These are phyloP conservation scores for Drosophila bocki DNA, from an alignment of 1,140 invertebrate species.

Conservation along the genomic window DNA sequence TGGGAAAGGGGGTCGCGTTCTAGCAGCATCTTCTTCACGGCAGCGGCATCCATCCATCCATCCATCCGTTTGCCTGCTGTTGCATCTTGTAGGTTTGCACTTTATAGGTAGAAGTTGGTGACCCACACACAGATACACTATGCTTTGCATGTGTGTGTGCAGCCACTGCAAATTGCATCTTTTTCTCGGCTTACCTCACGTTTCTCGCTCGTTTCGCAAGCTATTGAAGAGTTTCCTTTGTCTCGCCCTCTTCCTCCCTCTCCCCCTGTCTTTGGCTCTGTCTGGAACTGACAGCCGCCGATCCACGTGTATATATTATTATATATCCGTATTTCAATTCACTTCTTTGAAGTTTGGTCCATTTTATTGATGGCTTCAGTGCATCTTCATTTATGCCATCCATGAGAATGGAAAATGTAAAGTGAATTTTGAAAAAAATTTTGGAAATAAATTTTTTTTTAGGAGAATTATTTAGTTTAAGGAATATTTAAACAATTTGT, in stretches of 20 bases:
- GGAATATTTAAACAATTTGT: no score
- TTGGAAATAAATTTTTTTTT: background rate
- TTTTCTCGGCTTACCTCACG: conserved; percentile 61
- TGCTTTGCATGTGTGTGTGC: conserved; percentile 3
- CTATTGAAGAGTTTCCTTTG: conserved; percentile 67
- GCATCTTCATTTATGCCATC: conserved; percentile 18
- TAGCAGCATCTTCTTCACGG: conserved; percentile 49
- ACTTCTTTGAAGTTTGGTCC: conserved; percentile 38
- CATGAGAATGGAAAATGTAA: background rate
- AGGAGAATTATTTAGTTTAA: background rate
- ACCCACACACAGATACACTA: conserved; percentile 25
- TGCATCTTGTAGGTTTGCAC: conserved; percentile 44
- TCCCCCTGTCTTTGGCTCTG: background rate
- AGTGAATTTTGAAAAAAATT: background rate
- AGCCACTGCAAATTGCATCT: conserved; percentile 56
- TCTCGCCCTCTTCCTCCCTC: conserved; percentile 9
- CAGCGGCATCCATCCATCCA: conserved; percentile 35
- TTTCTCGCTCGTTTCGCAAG: conserved; percentile 67
- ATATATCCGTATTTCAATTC: conserved; percentile 7
- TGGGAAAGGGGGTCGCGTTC: conserved; percentile 29
- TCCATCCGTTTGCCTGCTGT: conserved; percentile 27
- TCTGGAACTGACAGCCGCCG: conserved; percentile 7
- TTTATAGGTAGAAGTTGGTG: conserved; percentile 48
- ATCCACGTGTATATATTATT: conserved; percentile 28
- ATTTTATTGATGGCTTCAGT: conserved; percentile 46